Conservation (phyloP, 2,113 vertebrate genomes). For the Grantiella picta region DNA sequence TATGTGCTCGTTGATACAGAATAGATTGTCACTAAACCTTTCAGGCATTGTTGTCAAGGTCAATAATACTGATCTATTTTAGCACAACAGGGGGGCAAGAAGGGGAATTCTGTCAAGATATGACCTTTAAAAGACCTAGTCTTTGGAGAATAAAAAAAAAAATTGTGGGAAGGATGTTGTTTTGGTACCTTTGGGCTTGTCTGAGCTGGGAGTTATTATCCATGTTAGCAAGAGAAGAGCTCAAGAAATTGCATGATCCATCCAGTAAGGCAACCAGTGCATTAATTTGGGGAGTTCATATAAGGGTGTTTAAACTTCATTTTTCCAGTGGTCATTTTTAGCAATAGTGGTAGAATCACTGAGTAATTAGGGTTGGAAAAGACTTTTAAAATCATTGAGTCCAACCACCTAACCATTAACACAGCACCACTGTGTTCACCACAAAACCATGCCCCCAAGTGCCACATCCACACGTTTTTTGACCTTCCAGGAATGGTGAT, state of each 20-base stretch:
- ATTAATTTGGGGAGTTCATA: neutral
- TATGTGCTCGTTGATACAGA: constrained; percentile 57
- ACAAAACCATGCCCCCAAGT: neutral
- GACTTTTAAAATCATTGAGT: neutral
- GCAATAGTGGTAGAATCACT: neutral
- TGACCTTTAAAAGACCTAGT: constrained; percentile 69
- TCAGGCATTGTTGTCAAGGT: constrained; percentile 67
- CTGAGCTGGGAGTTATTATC: neutral
- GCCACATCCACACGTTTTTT: neutral
- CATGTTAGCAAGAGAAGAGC: neutral
- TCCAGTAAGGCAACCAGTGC: neutral
- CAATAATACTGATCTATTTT: constrained; percentile 62
- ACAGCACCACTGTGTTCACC: accelerated
- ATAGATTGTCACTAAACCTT: constrained; percentile 57
- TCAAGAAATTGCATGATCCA: neutral
- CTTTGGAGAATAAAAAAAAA: neutral
- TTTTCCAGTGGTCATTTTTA: neutral
- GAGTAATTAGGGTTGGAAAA: neutral
- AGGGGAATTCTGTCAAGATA: constrained; percentile 55
- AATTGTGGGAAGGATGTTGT: neutral
- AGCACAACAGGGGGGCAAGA: constrained; percentile 15
- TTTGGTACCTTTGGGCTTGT: neutral
- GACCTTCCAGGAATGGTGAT: neutral
- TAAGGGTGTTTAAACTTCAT: neutral
- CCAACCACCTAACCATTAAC: neutral